phyloP scores from a whole-genome alignment of 2,113 vertebrate genomes.

The Lophotis ruficrista region DNA sequence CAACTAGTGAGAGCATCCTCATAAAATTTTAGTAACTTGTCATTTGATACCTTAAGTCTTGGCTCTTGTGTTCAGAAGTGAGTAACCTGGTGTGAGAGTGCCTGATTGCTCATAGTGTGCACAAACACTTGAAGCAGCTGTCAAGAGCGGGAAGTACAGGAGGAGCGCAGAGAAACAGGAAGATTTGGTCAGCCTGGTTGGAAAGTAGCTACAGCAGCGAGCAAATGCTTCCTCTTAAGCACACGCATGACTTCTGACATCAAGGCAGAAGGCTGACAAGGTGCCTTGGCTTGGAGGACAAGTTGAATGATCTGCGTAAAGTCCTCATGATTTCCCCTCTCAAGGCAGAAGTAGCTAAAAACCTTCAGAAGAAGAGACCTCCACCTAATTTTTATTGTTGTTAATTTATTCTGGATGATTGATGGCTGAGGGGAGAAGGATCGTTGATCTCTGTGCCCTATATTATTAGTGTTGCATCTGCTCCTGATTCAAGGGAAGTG shows the following conservation, averaged over 20 bases:
- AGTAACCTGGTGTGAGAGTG: background rate
- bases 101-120: background rate
- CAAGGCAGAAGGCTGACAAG: background rate
- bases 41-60: background rate
- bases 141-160: background rate
- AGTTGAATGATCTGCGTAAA: background rate
- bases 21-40: background rate
- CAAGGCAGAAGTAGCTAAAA: background rate
- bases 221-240: background rate
- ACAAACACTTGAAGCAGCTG: background rate
- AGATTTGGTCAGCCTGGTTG: background rate
- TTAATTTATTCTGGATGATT: background rate
- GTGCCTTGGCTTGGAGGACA: background rate
- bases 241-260: background rate
- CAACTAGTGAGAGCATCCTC: background rate
- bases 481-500: background rate
- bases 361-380: background rate
- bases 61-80: background rate
- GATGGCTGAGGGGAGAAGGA: background rate
- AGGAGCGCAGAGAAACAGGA: background rate
- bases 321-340: background rate
- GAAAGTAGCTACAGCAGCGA: background rate
- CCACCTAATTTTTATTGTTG: background rate
- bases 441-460: background rate
- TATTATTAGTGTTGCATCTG: background rate